Percentiles rank a stretch among this genome's conserved stretches.
phyloP scores from a whole-genome alignment of 2,113 vertebrate species.

The Leucoraja erinaceus region DNA sequence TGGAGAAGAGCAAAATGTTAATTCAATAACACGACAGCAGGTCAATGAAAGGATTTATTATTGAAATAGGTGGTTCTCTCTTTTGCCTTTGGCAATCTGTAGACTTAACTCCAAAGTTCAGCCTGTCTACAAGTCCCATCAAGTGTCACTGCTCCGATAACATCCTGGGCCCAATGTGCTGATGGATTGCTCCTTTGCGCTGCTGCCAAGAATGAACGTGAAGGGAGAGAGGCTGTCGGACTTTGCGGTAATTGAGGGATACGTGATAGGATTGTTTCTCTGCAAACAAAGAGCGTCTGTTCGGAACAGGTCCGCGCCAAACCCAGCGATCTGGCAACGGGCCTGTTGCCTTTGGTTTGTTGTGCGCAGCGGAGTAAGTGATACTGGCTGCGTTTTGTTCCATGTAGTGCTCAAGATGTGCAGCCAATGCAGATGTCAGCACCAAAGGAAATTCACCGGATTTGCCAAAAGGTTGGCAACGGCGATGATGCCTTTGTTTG shows the following conservation, averaged over 20 bases:
- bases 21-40: background rate
- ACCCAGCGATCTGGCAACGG: background rate
- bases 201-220: slow-evolving; percentile 1
- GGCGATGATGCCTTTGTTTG: background rate
- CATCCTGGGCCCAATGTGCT: background rate
- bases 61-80: background rate
- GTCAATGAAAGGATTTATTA: slow-evolving; percentile 20
- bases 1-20: background rate
- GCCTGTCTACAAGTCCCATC: slow-evolving; percentile 18
- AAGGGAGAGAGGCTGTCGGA: slow-evolving; percentile 8
- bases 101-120: background rate
- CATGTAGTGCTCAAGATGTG: background rate
- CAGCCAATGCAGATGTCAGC: background rate
- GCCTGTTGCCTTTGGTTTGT: background rate
- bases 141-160: background rate
- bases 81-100: slow-evolving; percentile 23
- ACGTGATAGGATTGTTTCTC: background rate
- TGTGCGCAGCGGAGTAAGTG: background rate
- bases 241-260: slow-evolving; percentile 24
- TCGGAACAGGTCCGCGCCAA: background rate
- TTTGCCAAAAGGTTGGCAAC: background rate
- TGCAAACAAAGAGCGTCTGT: slow-evolving; percentile 26
- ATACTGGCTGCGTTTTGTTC: background rate
- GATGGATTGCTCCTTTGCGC: slow-evolving; percentile 16
- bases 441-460: background rate